Conservation (phyloP, 1,140 invertebrate species). For the Panulirus ornatus region DNA sequence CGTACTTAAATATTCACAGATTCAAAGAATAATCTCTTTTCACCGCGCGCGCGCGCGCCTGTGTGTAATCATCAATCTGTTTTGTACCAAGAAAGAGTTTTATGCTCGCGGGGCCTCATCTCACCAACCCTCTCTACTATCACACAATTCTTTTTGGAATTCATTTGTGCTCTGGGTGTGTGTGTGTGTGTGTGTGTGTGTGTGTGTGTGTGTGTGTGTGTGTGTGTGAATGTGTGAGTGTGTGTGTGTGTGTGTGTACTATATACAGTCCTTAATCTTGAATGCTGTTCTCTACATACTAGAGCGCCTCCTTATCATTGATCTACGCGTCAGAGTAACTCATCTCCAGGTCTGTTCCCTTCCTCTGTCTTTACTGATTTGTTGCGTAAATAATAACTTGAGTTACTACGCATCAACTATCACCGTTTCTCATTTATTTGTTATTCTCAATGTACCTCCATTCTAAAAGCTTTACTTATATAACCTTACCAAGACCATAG, state of each 20-base stretch:
- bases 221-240: constrained; percentile 9
- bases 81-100: neutral
- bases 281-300: neutral
- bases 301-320: too few relatives aligned
- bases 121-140: neutral
- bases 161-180: neutral
- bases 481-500: too few relatives aligned
- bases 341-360: too few relatives aligned
- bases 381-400: too few relatives aligned
- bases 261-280: neutral
- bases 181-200: neutral
- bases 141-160: neutral
- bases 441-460: too few relatives aligned
- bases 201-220: constrained; percentile 36
- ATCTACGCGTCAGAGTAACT: too few relatives aligned
- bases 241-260: constrained; percentile 3
- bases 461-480: too few relatives aligned
- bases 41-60: neutral
- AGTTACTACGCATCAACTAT: too few relatives aligned
- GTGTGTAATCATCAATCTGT: neutral
- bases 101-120: neutral
- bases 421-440: too few relatives aligned
- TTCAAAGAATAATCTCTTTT: neutral
- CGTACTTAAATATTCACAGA: too few relatives aligned
- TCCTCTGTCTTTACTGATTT: too few relatives aligned